Conservation (phyloP, 2,888 invertebrate species). For the Pseudoips prasinana region DNA sequence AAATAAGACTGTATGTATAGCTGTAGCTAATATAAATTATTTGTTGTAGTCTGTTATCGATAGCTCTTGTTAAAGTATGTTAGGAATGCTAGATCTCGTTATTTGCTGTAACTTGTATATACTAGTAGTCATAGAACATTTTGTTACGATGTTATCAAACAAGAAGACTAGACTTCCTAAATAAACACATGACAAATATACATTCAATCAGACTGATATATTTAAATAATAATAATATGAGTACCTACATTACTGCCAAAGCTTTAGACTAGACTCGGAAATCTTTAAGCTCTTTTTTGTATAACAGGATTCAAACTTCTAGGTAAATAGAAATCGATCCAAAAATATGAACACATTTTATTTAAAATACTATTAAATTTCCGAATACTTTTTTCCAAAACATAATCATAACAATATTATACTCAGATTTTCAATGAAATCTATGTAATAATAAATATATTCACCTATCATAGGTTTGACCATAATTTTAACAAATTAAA, state of each 20-base stretch:
- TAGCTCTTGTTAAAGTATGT: slow-evolving; percentile 51
- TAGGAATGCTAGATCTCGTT: slow-evolving; percentile 78
- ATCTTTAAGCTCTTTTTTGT: too few species aligned
- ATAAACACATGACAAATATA: slow-evolving; percentile 30
- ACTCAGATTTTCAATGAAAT: too few species aligned
- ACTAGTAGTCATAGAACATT: slow-evolving; percentile 27
- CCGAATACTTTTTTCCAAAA: too few species aligned
- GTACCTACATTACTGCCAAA: slow-evolving; percentile 74
- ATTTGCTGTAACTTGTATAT: slow-evolving; percentile 47
- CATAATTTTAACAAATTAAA: too few species aligned
- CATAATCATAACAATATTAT: too few species aligned
- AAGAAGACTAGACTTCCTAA: slow-evolving; percentile 22
- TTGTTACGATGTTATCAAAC: slow-evolving; percentile 28
- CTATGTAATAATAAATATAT: too few species aligned
- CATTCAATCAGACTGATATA: slow-evolving; percentile 56
- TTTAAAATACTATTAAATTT: too few species aligned
- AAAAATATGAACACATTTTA: too few species aligned
- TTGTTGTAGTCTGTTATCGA: slow-evolving; percentile 47
- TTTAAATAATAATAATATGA: slow-evolving; percentile 43
- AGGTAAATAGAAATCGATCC: too few species aligned
- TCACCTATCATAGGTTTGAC: too few species aligned
- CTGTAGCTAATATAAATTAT: slow-evolving; percentile 38
- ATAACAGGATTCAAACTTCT: too few species aligned
- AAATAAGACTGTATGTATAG: slow-evolving; percentile 70
- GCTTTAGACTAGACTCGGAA: slow-evolving; percentile 54